These are phyloP conservation scores for Gasteruption jaculator DNA, from an alignment of 2,888 invertebrate species.

Conservation along the genomic window DNA sequence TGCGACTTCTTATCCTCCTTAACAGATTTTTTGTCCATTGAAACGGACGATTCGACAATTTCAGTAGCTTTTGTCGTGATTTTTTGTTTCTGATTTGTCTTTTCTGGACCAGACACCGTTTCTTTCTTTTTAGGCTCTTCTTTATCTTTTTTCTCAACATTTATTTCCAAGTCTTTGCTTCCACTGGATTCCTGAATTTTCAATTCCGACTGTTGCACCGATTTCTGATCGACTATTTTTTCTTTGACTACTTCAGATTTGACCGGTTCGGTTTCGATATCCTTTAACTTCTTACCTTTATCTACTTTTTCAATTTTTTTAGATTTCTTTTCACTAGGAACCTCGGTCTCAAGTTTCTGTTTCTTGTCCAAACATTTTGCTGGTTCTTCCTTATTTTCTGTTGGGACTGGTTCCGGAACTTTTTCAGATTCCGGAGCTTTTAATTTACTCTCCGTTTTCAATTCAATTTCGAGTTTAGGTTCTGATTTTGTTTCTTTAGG, in stretches of 20 bases:
- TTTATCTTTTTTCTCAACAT: not conserved
- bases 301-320: slow-evolving; percentile 24
- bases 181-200: slow-evolving; percentile 20
- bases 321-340: slow-evolving; percentile 18
- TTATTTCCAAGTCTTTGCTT: slow-evolving; percentile 28
- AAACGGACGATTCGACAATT: not conserved
- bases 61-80: not conserved
- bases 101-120: slow-evolving; percentile 1
- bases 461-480: slow-evolving; percentile 21
- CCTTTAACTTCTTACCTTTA: slow-evolving; percentile 24
- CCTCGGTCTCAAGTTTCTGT: slow-evolving; percentile 10
- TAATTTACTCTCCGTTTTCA: slow-evolving; percentile 23
- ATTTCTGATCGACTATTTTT: slow-evolving; percentile 25
- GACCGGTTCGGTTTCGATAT: slow-evolving; percentile 18
- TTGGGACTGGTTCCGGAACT: slow-evolving; percentile 31
- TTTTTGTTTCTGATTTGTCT: slow-evolving; percentile 7
- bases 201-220: slow-evolving; percentile 27
- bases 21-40: not conserved
- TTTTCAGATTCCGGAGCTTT: slow-evolving; percentile 14
- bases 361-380: slow-evolving; percentile 8
- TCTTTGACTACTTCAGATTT: slow-evolving; percentile 7
- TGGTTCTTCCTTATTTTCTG: slow-evolving; percentile 18
- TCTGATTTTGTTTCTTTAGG: slow-evolving; percentile 29
- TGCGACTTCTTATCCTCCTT: not conserved
- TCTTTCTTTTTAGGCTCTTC: not conserved